Evolutionary conservation across 1,140 invertebrate species (phyloP), one percentile per base, ranked within the genome.

Genomic region (Manduca sexta): DNA sequence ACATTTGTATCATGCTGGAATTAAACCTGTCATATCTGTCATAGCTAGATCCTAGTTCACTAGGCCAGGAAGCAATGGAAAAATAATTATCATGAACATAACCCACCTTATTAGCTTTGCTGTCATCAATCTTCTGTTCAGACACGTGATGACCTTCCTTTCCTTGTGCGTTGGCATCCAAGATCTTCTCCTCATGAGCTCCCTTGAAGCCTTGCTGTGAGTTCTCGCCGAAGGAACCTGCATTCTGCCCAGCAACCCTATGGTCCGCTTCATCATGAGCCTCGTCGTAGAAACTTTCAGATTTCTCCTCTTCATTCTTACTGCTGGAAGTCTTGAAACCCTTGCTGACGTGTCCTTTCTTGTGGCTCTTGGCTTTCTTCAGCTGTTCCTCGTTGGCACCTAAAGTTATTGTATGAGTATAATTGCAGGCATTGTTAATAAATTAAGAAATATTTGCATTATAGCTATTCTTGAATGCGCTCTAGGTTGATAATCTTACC

Each of bases 231-330:
- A 88, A 89, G 0, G 74, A 79, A 8, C 87, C 88, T 21, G 79
- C 73, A 39, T 88, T 87, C 45, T 86, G 86, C 14, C 83, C 86
- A 31, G 86, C 76, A 26, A 90, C 76, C 42, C 87, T 86, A 42
- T 87, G 82, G 41, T 89, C 88, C 0, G 87, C 89, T 62, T 90
- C 89, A 58, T 91, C 89, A 57, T 91, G 88, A n/a, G 88, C 87
- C 56, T 91, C 90, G 46, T 92, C 90, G 50, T 90, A 91, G 79
- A 88, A 92, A 55, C 88, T 90, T 60, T 91, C 89, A 7, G 89
- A 88, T 66, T 90, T 90, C 45, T 90, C 89, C 59, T 88, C 87
- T 60, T 92, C 90, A 60, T 92, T 90, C 50, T 92, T 92, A 52
- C 90, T 89, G 55, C 90, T 89, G 0, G 89, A 90, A 2, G 87